Evolutionary conservation across 1,140 invertebrate species (phyloP).

Genomic region (Ephestia elutella): DNA sequence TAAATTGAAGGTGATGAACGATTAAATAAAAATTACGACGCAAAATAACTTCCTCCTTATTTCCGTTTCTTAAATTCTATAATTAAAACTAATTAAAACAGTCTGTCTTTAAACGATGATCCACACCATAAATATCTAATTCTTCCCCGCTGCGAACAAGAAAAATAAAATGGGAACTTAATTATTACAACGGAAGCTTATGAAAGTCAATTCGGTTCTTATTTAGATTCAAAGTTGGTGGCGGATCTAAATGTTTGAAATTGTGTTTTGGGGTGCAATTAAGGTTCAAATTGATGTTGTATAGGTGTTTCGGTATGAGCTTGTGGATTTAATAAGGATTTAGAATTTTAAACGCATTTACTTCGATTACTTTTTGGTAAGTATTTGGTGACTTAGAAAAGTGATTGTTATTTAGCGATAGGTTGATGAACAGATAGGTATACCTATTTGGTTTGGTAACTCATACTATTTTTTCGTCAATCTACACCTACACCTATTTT

Average conservation of each 20-base stretch:
- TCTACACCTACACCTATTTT: too few relatives aligned
- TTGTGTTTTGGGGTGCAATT: slow-evolving; percentile 3
- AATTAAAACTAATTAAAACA: slow-evolving; percentile 9
- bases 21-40: too few relatives aligned
- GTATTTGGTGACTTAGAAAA: too few relatives aligned
- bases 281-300: slow-evolving; percentile 6
- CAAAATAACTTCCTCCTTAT: too few relatives aligned
- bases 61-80: background rate
- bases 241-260: background rate
- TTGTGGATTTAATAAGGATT: background rate
- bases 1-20: too few relatives aligned
- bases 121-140: slow-evolving; percentile 11
- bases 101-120: slow-evolving; percentile 4
- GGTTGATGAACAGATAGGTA: too few relatives aligned
- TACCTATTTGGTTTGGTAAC: too few relatives aligned
- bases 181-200: slow-evolving; percentile 10
- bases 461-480: too few relatives aligned
- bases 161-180: slow-evolving; percentile 14
- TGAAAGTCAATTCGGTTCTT: slow-evolving; percentile 10
- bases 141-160: slow-evolving; percentile 7
- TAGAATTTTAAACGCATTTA: background rate
- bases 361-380: background rate
- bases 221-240: slow-evolving; percentile 7
- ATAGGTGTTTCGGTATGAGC: background rate
- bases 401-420: too few relatives aligned